phyloP scores from a whole-genome alignment of 1,140 invertebrate genomes.

The Leguminivora glycinivorella region DNA sequence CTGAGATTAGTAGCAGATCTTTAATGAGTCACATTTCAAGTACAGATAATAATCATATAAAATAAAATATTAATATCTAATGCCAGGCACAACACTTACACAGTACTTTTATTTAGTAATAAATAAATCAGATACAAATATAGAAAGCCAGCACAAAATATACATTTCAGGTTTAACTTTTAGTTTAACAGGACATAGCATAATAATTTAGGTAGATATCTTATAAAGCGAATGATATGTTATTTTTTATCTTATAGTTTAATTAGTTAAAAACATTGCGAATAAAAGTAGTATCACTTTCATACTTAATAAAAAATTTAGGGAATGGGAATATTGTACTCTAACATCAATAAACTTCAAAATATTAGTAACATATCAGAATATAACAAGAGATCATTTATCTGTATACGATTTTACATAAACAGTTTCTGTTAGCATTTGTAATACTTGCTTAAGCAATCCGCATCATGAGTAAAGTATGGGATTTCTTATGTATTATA shows the following conservation, averaged over 20 bases:
- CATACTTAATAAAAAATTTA: slow-evolving; percentile 32
- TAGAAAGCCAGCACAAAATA: slow-evolving; percentile 50
- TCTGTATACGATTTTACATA: slow-evolving; percentile 1
- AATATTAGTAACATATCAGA: slow-evolving; percentile 26
- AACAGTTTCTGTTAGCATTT: slow-evolving; percentile 1
- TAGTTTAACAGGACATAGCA: slow-evolving; percentile 43
- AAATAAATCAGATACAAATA: slow-evolving; percentile 33
- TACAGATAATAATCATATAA: slow-evolving; percentile 5
- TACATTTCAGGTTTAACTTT: slow-evolving; percentile 43
- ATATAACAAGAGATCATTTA: slow-evolving; percentile 27
- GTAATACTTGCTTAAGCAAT: not conserved
- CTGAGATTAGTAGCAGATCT: not conserved
- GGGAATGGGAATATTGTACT: slow-evolving; percentile 35
- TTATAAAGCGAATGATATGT: slow-evolving; percentile 79
- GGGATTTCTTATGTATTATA: not conserved
- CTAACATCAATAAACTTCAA: slow-evolving; percentile 31
- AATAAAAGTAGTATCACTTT: slow-evolving; percentile 45
- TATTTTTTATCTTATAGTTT: slow-evolving; percentile 62
- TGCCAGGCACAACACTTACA: slow-evolving; percentile 17
- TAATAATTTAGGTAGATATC: slow-evolving; percentile 45
- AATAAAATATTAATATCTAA: slow-evolving; percentile 26
- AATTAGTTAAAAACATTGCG: slow-evolving; percentile 44
- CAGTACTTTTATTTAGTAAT: slow-evolving; percentile 17
- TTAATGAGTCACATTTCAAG: slow-evolving; percentile 14
- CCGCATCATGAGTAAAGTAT: not conserved